Evolutionary conservation across 2,113 vertebrate species (phyloP).

Genomic region (Merops nubicus): DNA sequence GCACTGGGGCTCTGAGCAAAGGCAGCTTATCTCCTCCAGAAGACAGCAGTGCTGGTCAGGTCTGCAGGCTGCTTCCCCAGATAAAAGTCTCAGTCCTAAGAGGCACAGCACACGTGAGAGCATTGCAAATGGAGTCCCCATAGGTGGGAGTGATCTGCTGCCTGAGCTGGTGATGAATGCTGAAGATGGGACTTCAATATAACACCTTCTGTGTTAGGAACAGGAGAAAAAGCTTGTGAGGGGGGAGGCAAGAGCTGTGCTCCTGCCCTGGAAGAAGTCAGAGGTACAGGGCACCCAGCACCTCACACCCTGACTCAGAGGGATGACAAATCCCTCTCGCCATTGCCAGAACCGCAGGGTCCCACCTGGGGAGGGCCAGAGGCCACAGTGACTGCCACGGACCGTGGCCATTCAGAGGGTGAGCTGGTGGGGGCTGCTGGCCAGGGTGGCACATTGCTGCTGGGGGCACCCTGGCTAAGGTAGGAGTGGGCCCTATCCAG

Average conservation of each 20-base stretch:
- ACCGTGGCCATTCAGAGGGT: background rate
- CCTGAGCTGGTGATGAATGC: background rate
- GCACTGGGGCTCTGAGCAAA: background rate
- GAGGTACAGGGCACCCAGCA: background rate
- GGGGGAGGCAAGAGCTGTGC: background rate
- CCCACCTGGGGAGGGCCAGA: background rate
- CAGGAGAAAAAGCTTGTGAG: background rate
- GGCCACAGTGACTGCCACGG: background rate
- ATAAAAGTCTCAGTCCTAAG: conserved; percentile 1
- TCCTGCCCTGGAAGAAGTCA: background rate
- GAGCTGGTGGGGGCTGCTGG: background rate
- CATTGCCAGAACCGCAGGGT: background rate
- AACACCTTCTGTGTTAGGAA: background rate
- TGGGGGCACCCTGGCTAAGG: background rate
- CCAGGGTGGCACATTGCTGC: background rate
- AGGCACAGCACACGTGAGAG: background rate
- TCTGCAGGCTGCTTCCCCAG: background rate
- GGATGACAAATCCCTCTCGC: background rate
- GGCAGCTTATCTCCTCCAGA: background rate
- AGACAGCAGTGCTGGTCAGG: conserved; percentile 23
- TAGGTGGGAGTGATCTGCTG: conserved; percentile 12
- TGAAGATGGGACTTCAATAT: background rate
- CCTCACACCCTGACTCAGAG: background rate
- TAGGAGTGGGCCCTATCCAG: rapidly evolving
- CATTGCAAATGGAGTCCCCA: background rate